A percentile compares a stretch with the other conserved stretches of the same genome.
Evolutionary conservation across 2,797 vertebrate genomes (phyloP).

Genomic region (Lacerta viridis): DNA sequence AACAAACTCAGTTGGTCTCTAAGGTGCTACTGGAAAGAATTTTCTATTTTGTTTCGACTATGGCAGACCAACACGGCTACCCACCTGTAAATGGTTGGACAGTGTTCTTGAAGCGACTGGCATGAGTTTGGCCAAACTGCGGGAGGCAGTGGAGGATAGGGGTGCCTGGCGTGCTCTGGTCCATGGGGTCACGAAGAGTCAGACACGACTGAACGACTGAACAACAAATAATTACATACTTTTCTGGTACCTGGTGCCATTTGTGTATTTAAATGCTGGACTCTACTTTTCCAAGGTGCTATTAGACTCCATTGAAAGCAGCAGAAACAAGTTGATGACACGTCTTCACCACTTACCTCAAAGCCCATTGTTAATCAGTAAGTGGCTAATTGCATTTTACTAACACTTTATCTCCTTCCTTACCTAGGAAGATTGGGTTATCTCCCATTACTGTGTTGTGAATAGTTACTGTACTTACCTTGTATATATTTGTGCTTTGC

Average conservation of each 20-base stretch:
- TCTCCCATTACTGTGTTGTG: conserved; percentile 1
- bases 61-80: too few relatives aligned
- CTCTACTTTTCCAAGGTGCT: not conserved
- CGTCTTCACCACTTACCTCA: conserved; percentile 4
- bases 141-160: too few relatives aligned
- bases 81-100: too few relatives aligned
- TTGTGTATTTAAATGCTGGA: conserved; percentile 1
- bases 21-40: too few relatives aligned
- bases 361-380: conserved; percentile 3
- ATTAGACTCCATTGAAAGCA: not conserved
- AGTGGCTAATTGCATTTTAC: conserved; percentile 15
- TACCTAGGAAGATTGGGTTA: conserved; percentile 7
- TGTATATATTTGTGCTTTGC: conserved; percentile 9
- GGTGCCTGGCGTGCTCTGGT: too few relatives aligned
- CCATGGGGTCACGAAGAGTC: too few relatives aligned
- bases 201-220: too few relatives aligned
- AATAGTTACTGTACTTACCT: conserved; percentile 11
- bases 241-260: conserved; percentile 10
- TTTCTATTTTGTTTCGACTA: too few relatives aligned
- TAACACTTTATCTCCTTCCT: conserved; percentile 5
- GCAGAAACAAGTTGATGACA: conserved; percentile 2
- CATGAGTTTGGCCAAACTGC: too few relatives aligned
- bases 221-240: not conserved
- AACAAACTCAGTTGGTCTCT: too few relatives aligned
- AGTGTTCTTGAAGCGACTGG: too few relatives aligned